A percentile compares a stretch with the other conserved stretches of the same genome.
These are phyloP conservation scores for Austrolebias charrua DNA, from an alignment of 2,797 vertebrate genomes.

Conservation along the genomic window DNA sequence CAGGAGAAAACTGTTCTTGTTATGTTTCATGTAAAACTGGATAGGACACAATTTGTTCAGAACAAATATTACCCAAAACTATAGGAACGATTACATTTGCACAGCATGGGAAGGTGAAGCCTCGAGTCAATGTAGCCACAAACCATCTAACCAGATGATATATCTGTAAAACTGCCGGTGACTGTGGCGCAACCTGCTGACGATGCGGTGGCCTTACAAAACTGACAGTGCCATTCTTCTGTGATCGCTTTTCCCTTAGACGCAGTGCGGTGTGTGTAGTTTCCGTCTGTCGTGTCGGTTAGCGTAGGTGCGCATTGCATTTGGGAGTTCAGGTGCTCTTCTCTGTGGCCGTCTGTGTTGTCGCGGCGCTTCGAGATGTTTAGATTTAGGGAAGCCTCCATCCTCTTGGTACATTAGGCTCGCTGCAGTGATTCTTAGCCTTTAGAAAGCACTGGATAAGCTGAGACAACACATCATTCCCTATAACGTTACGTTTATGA, in stretches of 20 bases:
- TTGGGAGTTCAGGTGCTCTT: conserved; percentile 59
- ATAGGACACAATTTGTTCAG: conserved; percentile 3
- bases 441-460: conserved; percentile 64
- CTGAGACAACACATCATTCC: conserved; percentile 51
- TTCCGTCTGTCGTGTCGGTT: conserved; percentile 60
- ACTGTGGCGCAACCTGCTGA: conserved; percentile 39
- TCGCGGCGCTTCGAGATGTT: conserved; percentile 50
- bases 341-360: conserved; percentile 65
- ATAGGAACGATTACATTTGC: conserved; percentile 38
- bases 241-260: conserved; percentile 50
- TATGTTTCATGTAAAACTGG: too few species aligned
- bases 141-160: conserved; percentile 17
- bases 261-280: conserved; percentile 62
- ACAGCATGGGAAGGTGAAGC: conserved; percentile 33
- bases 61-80: conserved; percentile 39
- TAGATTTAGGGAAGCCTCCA: conserved; percentile 51
- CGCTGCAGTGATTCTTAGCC: conserved; percentile 38
- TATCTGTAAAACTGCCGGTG: conserved; percentile 35
- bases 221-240: conserved; percentile 46
- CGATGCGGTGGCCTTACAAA: conserved; percentile 57
- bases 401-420: conserved; percentile 41
- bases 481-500: conserved; percentile 9
- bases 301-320: conserved; percentile 51
- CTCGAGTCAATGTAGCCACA: conserved; percentile 40
- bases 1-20: too few species aligned